Evolutionary conservation across 2,888 invertebrate genomes (phyloP), one percentile per base, ranked within the genome.

Genomic region (Mythimna impura): DNA sequence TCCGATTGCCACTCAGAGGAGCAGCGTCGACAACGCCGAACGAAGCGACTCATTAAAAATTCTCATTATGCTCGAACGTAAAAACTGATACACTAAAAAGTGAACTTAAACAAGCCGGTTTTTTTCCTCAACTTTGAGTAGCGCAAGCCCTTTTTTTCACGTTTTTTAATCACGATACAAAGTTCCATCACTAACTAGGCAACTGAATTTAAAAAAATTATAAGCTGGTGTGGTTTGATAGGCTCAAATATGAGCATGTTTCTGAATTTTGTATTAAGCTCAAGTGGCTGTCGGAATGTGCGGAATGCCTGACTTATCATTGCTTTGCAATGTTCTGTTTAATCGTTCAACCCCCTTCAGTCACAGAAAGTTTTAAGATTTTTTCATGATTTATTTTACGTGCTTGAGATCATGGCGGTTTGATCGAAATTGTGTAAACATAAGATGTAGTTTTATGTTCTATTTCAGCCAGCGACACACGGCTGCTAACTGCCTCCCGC

Each of bases 101-200:
- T 65, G 70, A 66, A 62, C 73, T 71, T 36, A 14, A 55, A 58
- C n/a, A 34, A 68, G 55, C 20, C 17, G 12, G 57, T 30, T 58
- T 70, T 70, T 71, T 66, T 22, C 34, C 52, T 66, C 34, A 73
- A 61, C 63, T 76, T 64, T 57, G 57, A 67, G 60, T 50, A 50
- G 75, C 58, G 64, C 62, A 40, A 52, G 69, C 58, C 22, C 60
- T 66, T 25, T 25, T n/a, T 25, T 25, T 25, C 25, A 25, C 25
- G 25, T 54, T 75, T 74, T 74, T 78, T 73, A 75, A 75, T 78
- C 63, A 75, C 63, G 66, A 82, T 81, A 75, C 83, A 73, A 83
- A 79, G 67, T 83, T 79, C 54, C 60, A 54, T 66, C 80, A 73
- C 72, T 75, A 81, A 82, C 79, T 74, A 78, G 66, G 68, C 60